A percentile compares a stretch with the other conserved stretches of the same genome.
phyloP scores from a whole-genome alignment of 2,113 vertebrate species.

The Oenanthe oenanthe region DNA sequence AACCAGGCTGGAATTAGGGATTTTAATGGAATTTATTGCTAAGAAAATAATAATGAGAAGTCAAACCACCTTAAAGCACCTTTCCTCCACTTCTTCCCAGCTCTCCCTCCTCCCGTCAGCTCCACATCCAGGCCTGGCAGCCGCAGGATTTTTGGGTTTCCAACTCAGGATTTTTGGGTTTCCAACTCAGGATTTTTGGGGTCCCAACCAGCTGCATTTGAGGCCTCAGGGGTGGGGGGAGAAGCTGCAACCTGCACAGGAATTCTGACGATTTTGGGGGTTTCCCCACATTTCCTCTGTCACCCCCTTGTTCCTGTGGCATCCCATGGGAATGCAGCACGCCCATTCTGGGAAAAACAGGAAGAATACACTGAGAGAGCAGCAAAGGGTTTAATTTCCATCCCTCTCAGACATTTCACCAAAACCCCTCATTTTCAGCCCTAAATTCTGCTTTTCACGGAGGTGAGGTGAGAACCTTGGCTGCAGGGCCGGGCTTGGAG shows the following conservation, averaged over 20 bases:
- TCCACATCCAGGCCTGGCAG: background rate
- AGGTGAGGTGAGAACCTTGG: conserved; percentile 13
- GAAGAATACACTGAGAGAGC: background rate
- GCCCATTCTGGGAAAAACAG: background rate
- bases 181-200: background rate
- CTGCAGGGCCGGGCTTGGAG: background rate
- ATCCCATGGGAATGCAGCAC: background rate
- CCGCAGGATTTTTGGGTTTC: background rate
- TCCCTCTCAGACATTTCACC: background rate
- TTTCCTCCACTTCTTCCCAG: background rate
- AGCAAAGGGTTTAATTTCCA: background rate
- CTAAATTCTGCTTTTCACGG: background rate
- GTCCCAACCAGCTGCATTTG: background rate
- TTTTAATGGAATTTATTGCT: background rate
- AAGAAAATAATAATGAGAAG: background rate
- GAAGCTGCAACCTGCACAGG: background rate
- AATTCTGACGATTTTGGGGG: accelerated
- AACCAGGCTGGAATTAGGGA: background rate
- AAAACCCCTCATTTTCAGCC: background rate
- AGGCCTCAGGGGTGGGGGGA: background rate
- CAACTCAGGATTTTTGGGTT: background rate
- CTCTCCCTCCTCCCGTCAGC: background rate
- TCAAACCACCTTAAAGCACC: background rate
- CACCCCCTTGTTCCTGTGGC: background rate
- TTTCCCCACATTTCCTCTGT: background rate